Evolutionary conservation across 2,888 invertebrate species (phyloP).

Genomic region (Stenichneumon culpator): DNA sequence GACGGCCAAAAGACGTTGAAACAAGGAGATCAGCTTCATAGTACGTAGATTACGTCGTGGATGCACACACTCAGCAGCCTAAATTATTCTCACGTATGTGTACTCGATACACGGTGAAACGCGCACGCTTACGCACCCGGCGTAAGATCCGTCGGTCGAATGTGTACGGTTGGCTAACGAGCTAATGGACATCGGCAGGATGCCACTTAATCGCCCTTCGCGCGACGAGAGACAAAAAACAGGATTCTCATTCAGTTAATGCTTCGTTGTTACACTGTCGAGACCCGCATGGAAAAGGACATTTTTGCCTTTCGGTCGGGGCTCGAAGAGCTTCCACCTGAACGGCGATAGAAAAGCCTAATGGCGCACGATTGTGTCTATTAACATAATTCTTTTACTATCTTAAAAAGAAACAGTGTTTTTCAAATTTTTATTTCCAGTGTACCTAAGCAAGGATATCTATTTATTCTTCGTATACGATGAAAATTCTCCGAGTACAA

Average conservation of each 20-base stretch:
- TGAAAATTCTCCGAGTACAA: conserved; percentile 1
- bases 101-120: conserved; percentile 5
- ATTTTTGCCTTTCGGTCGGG: neutral
- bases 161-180: conserved; percentile 52
- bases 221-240: conserved; percentile 5
- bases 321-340: neutral
- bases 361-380: neutral
- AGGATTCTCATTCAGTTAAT: conserved; percentile 5
- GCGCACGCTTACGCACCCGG: conserved; percentile 36
- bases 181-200: conserved; percentile 59
- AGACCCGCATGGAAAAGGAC: neutral
- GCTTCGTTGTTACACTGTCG: conserved; percentile 3
- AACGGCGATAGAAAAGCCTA: conserved; percentile 1
- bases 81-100: conserved; percentile 21
- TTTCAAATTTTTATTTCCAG: too few relatives aligned
- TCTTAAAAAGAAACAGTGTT: neutral
- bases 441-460: neutral
- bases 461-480: neutral
- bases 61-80: conserved; percentile 3
- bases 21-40: conserved; percentile 18
- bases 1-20: neutral
- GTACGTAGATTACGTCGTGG: neutral
- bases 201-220: conserved; percentile 52
- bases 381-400: neutral
- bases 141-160: conserved; percentile 21